Conservation (phyloP, 2,113 vertebrate species). For the Campylorhamphus procurvoides region DNA sequence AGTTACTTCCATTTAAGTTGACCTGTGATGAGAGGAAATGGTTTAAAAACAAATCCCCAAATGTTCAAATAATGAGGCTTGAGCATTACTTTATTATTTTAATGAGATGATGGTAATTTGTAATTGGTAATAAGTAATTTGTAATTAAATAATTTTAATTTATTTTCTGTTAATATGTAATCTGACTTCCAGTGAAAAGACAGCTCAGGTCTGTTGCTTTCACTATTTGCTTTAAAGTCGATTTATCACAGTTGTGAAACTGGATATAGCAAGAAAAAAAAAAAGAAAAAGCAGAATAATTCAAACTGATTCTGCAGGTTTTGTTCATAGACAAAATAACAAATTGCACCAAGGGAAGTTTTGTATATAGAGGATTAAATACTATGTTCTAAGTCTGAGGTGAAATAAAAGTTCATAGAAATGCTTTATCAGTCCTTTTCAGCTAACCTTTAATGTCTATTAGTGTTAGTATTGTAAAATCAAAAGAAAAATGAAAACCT, state of each 20-base stretch:
- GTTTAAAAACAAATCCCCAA: not conserved
- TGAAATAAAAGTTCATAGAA: not conserved
- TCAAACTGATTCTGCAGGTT: not conserved
- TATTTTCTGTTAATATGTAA: constrained; percentile 18
- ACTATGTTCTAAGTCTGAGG: not conserved
- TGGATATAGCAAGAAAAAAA: not conserved
- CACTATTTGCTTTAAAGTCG: not conserved
- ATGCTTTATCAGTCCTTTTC: not conserved
- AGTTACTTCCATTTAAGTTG: not conserved
- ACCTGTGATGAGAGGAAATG: not conserved
- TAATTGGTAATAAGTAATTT: not conserved
- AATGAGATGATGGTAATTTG: not conserved
- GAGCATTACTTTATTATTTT: not conserved
- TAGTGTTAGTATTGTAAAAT: not conserved
- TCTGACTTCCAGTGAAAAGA: not conserved
- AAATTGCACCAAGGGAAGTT: not conserved
- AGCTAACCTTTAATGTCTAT: not conserved
- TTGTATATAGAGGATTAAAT: not conserved
- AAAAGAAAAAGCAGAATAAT: not conserved
- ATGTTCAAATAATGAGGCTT: not conserved
- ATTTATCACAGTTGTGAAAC: not conserved
- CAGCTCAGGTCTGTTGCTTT: not conserved
- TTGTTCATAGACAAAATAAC: not conserved
- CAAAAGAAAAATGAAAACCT: not conserved
- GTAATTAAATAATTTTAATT: not conserved